Conservation (phyloP, 1,140 invertebrate genomes). For the Cherax destructor region DNA sequence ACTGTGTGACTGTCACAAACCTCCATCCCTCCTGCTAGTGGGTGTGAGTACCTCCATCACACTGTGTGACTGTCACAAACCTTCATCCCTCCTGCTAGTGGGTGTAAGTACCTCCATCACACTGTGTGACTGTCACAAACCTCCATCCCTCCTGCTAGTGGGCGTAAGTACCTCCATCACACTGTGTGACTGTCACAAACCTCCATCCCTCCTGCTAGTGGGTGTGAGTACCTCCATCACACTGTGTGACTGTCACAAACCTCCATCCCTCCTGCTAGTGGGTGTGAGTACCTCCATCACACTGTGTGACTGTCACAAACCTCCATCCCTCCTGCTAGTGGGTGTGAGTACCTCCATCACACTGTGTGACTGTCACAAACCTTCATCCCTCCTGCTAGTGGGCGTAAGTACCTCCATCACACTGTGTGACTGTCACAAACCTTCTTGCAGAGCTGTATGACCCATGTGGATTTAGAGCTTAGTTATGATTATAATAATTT, state of each 20-base stretch:
- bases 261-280: slow-evolving; percentile 69
- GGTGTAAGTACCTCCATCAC: slow-evolving; percentile 55
- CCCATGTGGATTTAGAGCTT: too few species aligned
- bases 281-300: slow-evolving; percentile 55
- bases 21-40: slow-evolving; percentile 69
- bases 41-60: slow-evolving; percentile 55
- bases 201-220: slow-evolving; percentile 69
- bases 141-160: slow-evolving; percentile 69
- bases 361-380: too few species aligned
- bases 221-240: slow-evolving; percentile 55
- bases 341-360: slow-evolving; percentile 55
- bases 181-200: slow-evolving; percentile 67
- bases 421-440: too few species aligned
- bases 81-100: slow-evolving; percentile 68
- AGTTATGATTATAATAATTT: too few species aligned
- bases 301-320: slow-evolving; percentile 67
- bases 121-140: slow-evolving; percentile 67
- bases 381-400: too few species aligned
- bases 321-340: slow-evolving; percentile 69
- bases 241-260: slow-evolving; percentile 67
- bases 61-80: slow-evolving; percentile 67
- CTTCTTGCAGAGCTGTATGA: too few species aligned
- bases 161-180: slow-evolving; percentile 55
- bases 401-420: too few species aligned
- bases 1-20: slow-evolving; percentile 67